Conservation (phyloP, 2,888 invertebrate genomes). For the Gasteruption jaculator region DNA sequence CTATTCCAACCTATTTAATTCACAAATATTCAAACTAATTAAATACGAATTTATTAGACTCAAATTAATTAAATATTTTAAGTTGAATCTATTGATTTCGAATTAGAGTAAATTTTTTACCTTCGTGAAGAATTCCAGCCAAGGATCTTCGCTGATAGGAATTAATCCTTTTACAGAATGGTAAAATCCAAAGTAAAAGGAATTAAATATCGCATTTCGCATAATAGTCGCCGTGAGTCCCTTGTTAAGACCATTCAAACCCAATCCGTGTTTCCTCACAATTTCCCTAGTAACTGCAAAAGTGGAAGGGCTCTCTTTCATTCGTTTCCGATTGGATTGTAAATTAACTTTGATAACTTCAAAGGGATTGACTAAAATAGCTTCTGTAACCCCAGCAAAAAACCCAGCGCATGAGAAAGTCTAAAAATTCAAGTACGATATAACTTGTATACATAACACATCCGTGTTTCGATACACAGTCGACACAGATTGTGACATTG, state of each 20-base stretch:
- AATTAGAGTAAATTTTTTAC: conserved; percentile 38
- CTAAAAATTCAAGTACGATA: conserved; percentile 56
- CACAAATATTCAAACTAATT: conserved; percentile 18
- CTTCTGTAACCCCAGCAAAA: conserved; percentile 88
- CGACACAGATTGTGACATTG: too few species aligned
- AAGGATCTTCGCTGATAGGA: conserved; percentile 66
- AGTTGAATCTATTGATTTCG: neutral
- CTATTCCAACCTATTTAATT: conserved; percentile 59
- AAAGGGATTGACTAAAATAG: conserved; percentile 87
- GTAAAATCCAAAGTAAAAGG: conserved; percentile 93
- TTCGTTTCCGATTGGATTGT: conserved; percentile 68
- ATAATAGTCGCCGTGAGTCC: conserved; percentile 86
- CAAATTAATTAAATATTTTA: neutral
- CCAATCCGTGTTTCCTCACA: conserved; percentile 70
- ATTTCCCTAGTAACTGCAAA: conserved; percentile 78
- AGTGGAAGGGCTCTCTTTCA: conserved; percentile 68
- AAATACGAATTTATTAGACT: conserved; percentile 7
- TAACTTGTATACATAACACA: too few species aligned
- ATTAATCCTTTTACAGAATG: conserved; percentile 79
- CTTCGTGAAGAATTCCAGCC: conserved; percentile 69
- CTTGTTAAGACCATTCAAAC: conserved; percentile 76
- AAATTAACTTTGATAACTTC: conserved; percentile 93
- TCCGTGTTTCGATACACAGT: too few species aligned
- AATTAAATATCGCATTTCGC: conserved; percentile 88
- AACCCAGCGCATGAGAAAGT: conserved; percentile 86